Evolutionary conservation across 2,113 vertebrate species (phyloP).

Genomic region (Macaca nemestrina): DNA sequence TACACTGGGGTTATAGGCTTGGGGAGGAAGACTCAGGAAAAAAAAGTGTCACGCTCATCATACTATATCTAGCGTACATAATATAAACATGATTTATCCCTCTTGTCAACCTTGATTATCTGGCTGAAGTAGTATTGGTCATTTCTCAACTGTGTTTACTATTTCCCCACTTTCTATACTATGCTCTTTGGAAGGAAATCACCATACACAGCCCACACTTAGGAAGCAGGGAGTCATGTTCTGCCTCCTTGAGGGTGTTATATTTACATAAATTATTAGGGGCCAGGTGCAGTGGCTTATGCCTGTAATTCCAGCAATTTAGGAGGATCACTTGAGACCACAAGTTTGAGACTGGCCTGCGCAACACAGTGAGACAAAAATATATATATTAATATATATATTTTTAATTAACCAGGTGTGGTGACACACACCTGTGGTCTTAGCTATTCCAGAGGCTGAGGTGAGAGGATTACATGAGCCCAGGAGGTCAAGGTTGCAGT

Average conservation of each 20-base stretch:
- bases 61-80: background rate
- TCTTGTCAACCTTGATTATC: background rate
- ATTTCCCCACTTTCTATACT: background rate
- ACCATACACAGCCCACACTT: background rate
- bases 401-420: too few relatives aligned
- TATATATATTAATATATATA: too few relatives aligned
- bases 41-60: background rate
- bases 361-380: too few relatives aligned
- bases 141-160: background rate
- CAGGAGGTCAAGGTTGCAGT: too few relatives aligned
- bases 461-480: too few relatives aligned
- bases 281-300: too few relatives aligned
- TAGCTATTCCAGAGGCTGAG: too few relatives aligned
- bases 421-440: too few relatives aligned
- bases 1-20: background rate
- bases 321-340: too few relatives aligned
- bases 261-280: background rate
- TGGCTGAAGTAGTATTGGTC: background rate
- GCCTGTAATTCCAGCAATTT: too few relatives aligned
- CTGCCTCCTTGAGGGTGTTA: background rate
- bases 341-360: too few relatives aligned
- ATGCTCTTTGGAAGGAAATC: background rate
- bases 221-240: background rate
- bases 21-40: background rate
- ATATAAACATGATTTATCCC: background rate